Evolutionary conservation across 2,797 vertebrate species (phyloP), one percentile per base, ranked within the genome.

Genomic region (Rhabdomys pumilio): DNA sequence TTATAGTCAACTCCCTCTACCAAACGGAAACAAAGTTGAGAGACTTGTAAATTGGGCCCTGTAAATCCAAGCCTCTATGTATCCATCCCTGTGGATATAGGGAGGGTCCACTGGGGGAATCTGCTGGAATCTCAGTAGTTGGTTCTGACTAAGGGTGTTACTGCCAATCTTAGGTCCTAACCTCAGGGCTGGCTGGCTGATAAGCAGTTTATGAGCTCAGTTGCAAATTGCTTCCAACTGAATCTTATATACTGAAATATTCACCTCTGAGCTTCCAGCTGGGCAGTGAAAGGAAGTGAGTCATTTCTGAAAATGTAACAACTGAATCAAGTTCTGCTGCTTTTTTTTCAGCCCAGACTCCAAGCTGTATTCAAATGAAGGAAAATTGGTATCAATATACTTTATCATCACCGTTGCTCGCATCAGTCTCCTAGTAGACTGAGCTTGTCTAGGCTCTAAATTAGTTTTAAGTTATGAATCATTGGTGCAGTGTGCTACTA

Each of bases 231-330:
- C 47, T 93, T 96, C 93, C 84, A 96, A 93, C 61, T 95, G 98
- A 98, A 95, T 89, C 93, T 94, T 50, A 50, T 93, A 95, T 89
- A 94, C 94, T 96, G 81, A 98, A 98, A 97, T 76, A 96, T 83
- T 98, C 90, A 92, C 97, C 24, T 95, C 97, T 98, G 97, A 98
- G 98, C 97, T 98, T 98, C 97, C 98, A 96, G 89, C 84, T 96
- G 83, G 77, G 31, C 61, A 96, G 38, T 96, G 94, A 97, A 97
- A 98, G 98, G 57, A 98, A 98, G 98, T 98, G 97, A 98, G 98
- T 98, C 97, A 97, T 97, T 98, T 98, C 97, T 98, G 92, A 89
- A 98, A 98, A 98, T 98, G 96, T 95, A 97, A 96, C 92, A 95
- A 97, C 95, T 97, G 95, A 97, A 97, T 97, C 47, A 96, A 95